Percentiles rank a stretch among this genome's conserved stretches.
Conservation (phyloP, 2,797 vertebrate species). For the Scolopax bukidnonensis region DNA sequence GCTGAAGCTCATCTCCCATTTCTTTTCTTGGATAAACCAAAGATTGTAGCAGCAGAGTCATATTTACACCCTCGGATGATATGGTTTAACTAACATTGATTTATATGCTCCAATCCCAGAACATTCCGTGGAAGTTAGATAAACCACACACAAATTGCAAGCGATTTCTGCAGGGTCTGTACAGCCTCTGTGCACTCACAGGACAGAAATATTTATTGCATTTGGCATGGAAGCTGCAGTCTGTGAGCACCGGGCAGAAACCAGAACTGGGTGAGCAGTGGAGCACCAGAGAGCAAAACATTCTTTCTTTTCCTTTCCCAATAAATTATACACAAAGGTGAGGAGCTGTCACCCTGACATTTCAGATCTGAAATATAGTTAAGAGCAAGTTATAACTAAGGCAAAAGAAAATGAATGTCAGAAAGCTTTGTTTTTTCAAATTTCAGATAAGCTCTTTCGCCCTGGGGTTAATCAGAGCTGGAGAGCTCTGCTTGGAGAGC, state of each 20-base stretch:
- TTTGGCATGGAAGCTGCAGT: slow-evolving; percentile 25
- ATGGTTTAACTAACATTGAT: neutral
- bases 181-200: neutral
- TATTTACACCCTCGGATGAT: neutral
- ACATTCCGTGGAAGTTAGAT: slow-evolving; percentile 26
- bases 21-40: neutral
- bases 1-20: neutral
- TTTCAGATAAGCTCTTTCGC: slow-evolving; percentile 82
- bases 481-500: slow-evolving; percentile 53
- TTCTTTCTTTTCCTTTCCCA: slow-evolving; percentile 73
- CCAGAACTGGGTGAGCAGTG: slow-evolving; percentile 25
- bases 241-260: slow-evolving; percentile 25
- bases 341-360: slow-evolving; percentile 81
- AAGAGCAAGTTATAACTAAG: slow-evolving; percentile 82
- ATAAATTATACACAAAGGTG: slow-evolving; percentile 78
- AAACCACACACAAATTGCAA: slow-evolving; percentile 55
- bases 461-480: slow-evolving; percentile 68
- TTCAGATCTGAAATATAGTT: slow-evolving; percentile 81
- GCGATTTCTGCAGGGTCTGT: neutral
- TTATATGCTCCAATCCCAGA: slow-evolving; percentile 43
- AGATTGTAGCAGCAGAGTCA: neutral
- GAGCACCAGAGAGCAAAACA: slow-evolving; percentile 46
- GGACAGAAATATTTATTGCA: slow-evolving; percentile 60
- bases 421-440: slow-evolving; percentile 76
- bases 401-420: slow-evolving; percentile 78